Base-by-base conservation (phyloP, 2,888 invertebrate genomes). In the Diloba caeruleocephala region DNA sequence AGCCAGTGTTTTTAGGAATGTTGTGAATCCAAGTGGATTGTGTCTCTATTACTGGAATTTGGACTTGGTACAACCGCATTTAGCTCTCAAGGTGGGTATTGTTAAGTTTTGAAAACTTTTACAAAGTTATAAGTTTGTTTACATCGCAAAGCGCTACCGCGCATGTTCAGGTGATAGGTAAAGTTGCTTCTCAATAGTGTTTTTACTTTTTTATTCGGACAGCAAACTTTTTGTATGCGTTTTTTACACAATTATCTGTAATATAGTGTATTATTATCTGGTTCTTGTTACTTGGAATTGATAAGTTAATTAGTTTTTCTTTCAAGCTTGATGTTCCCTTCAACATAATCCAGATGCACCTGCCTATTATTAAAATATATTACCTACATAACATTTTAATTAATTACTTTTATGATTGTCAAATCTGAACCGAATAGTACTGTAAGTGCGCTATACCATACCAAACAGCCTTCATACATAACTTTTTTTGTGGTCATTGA, bases 1-100 rank as follows among this genome's bases (percentile, higher is more conserved):
- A 86, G 82, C 82, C 82, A 82, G 89, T 87, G 87, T 85, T 87
- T 87, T 86, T 79, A 85, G 89, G 91, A 91, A 92, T 92, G 92
- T 88, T 89, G 90, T 91, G 91, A 88, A 87, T 92, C 83, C 76
- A 81, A 89, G 85, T 89, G 89, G 85, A 88, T 89, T 85, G 82
- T 88, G 85, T 80, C 78, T 84, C 75, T 81, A 79, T 71, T 71
- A 69, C 69, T 71, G 81, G 79, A 82, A 78, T 80, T 84, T 79
- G 78, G 74, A 79, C 76, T 82, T 79, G 76, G 67, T 78, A 79
- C 73, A 78, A 62, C 78, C 74, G 68, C 77, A 70, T 81, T 71
- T 64, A 63, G 71, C 63, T 71, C 60, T 73, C 61, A 90, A 92
- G 90, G 92, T 90, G 74, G 59, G 86, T 79, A 65, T 53, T 62